phyloP scores from a whole-genome alignment of 2,888 invertebrate genomes.

The Oscheius myriophilus region DNA sequence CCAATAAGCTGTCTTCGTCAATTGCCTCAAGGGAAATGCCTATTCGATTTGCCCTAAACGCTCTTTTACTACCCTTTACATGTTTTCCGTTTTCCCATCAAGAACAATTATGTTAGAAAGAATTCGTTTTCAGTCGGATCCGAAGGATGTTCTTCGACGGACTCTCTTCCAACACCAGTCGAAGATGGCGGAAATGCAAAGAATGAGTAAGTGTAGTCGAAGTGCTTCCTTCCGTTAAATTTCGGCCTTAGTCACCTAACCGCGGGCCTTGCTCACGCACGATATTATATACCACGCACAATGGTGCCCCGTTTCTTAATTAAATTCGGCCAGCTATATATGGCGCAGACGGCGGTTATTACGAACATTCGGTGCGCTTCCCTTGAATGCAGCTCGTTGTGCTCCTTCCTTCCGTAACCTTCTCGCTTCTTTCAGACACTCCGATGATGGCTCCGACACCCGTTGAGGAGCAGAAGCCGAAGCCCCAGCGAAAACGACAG shows the following conservation, averaged over 20 bases:
- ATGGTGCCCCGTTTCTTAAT: conserved; percentile 25
- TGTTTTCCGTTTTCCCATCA: too few species aligned
- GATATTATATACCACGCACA: conserved; percentile 28
- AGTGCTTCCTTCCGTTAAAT: conserved; percentile 81
- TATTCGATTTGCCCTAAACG: too few species aligned
- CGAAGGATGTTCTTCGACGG: conserved; percentile 40
- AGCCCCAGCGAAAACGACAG: conserved; percentile 58
- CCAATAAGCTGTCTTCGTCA: too few species aligned
- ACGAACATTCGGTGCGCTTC: conserved; percentile 28
- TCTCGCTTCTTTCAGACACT: conserved; percentile 17
- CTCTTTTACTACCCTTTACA: too few species aligned
- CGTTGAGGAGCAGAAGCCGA: conserved; percentile 50
- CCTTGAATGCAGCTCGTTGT: conserved; percentile 6
- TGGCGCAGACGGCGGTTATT: conserved; percentile 29
- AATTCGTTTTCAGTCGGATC: conserved; percentile 26
- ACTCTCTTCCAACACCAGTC: conserved; percentile 41
- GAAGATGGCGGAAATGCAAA: conserved; percentile 30
- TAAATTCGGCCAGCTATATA: conserved; percentile 28
- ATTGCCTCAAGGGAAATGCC: too few species aligned
- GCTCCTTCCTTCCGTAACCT: not conserved
- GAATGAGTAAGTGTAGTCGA: conserved; percentile 43
- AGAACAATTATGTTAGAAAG: not conserved
- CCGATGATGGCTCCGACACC: conserved; percentile 36
- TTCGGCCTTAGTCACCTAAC: not conserved
- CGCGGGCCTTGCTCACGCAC: conserved; percentile 2